Evolutionary conservation across 2,888 invertebrate species (phyloP), one percentile per base, ranked within the genome.

Genomic region (Heliconius erato): DNA sequence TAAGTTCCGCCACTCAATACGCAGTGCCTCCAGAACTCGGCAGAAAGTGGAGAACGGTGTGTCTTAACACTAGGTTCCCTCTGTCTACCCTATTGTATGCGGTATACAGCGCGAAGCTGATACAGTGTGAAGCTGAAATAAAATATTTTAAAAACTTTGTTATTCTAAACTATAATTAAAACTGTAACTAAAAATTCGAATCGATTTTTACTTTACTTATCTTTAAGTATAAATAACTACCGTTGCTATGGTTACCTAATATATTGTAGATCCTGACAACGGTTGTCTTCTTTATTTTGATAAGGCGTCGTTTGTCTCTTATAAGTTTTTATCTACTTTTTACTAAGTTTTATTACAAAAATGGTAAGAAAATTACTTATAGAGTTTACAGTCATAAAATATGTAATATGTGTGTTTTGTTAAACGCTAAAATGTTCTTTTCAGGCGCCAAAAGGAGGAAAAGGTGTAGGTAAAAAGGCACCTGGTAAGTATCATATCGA

Each of bases 391-490:
- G 11, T 11, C 4, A 12, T n/a, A 63, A 63, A 63, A 63, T 63
- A 63, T 12, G 7, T 65, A 65, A 68, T 35, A 32, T 40, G 6
- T 2, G 23, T 71, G 26, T 71, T 44, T n/a, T 71, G n/a, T 14
- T 16, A 14, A 71, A 9, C 7, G 14, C 16, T n/a, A n/a, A n/a
- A n/a, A 26, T 12, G 0, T 49, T 76, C 2, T 49, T 68, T 94
- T 87, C 88, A 95, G 95, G 90, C 95, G 14, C 95, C 95, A 14
- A 95, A 95, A 91, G 93, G 88, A 79, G 88, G 91, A 59, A 94
- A 93, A 88, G 91, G 89, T 0, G 92, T 90, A 7, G 91, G 88
- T 0, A 95, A 95, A 85, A 95, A 95, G 82, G 90, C 94, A 19
- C 91, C 93, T 88, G 93, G 95, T 95, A 90, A 74, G 84, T 67